A percentile compares a stretch with the other conserved stretches of the same genome.
Evolutionary conservation across 2,797 vertebrate species (phyloP).

Genomic region (Muraenolepis orangiensis): DNA sequence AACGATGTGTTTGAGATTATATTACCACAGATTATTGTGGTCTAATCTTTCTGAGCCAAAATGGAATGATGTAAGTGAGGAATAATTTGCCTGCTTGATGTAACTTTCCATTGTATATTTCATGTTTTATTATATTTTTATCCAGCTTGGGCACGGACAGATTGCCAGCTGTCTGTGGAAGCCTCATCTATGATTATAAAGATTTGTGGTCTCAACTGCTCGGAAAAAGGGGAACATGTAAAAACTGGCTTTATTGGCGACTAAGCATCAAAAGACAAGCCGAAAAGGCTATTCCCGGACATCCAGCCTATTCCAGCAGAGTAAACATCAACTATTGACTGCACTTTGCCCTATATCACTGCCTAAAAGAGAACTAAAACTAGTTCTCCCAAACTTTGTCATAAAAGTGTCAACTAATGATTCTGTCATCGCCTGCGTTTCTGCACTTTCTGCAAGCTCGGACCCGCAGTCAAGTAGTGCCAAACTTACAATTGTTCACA

Average conservation of each 20-base stretch:
- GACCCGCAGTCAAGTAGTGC: neutral
- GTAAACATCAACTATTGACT: constrained; percentile 36
- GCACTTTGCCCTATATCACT: neutral
- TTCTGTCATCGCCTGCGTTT: neutral
- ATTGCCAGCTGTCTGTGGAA: constrained; percentile 47
- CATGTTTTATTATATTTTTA: constrained; percentile 26
- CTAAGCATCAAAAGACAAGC: constrained; percentile 39
- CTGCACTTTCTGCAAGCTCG: neutral
- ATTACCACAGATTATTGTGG: neutral
- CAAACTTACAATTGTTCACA: neutral
- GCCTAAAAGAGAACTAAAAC: too few relatives aligned
- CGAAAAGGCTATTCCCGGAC: constrained; percentile 27
- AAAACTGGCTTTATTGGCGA: constrained; percentile 27
- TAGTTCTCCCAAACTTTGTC: neutral
- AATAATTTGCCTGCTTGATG: constrained; percentile 24
- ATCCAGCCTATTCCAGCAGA: constrained; percentile 32
- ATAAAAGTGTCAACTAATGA: neutral
- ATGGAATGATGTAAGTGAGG: neutral
- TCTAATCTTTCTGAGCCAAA: neutral
- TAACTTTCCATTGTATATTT: constrained; percentile 34
- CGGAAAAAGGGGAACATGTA: constrained; percentile 28
- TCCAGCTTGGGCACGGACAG: constrained; percentile 30
- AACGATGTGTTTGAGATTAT: too few relatives aligned
- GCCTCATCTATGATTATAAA: constrained; percentile 25
- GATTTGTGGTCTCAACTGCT: constrained; percentile 57